These are phyloP conservation scores for Ailurus styani DNA, from an alignment of 2,113 vertebrate genomes.

Conservation along the genomic window DNA sequence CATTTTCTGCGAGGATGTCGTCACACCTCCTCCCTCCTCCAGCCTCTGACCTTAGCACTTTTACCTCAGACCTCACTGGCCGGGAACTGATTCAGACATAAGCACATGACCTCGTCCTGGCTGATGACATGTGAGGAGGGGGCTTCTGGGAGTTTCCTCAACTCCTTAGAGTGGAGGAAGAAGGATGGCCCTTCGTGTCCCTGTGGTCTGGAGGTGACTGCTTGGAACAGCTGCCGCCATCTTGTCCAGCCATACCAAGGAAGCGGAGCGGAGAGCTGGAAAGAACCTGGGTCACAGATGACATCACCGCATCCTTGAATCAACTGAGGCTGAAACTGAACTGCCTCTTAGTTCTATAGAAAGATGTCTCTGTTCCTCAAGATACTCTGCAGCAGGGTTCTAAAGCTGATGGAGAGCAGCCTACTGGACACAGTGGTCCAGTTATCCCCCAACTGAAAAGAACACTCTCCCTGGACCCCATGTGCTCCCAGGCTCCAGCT, in stretches of 20 bases:
- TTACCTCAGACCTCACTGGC: neutral
- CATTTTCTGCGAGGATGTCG: neutral
- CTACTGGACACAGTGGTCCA: neutral
- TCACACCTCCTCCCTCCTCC: neutral
- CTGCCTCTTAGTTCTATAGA: neutral
- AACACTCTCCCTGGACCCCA: neutral
- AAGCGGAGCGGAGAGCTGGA: neutral
- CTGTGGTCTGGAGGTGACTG: neutral
- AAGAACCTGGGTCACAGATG: neutral
- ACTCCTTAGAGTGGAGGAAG: neutral
- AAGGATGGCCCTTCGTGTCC: neutral
- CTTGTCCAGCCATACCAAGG: neutral
- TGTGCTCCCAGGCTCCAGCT: neutral
- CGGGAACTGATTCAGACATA: neutral
- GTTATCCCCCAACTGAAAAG: neutral
- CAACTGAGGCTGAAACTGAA: neutral
- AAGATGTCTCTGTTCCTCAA: neutral
- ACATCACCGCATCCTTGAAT: neutral
- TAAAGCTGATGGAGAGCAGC: neutral
- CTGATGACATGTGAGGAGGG: neutral
- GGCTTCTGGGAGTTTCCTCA: neutral
- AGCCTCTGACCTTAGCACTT: neutral
- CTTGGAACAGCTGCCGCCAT: neutral
- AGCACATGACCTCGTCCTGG: neutral
- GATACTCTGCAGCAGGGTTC: neutral